phyloP scores from a whole-genome alignment of 2,113 vertebrate genomes.

The Mesembrinibis cayennensis region DNA sequence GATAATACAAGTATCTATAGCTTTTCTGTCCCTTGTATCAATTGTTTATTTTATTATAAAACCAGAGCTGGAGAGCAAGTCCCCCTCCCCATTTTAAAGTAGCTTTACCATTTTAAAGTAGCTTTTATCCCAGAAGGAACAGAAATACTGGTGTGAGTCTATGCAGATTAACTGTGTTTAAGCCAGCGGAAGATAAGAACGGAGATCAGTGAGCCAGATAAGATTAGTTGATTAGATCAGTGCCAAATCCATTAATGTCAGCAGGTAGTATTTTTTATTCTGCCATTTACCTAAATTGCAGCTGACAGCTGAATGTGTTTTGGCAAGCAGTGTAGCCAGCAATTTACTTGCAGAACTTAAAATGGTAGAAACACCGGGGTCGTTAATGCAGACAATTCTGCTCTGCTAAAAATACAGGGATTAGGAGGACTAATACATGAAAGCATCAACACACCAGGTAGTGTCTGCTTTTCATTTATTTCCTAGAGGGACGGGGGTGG shows the following conservation, averaged over 20 bases:
- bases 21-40: neutral
- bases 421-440: neutral
- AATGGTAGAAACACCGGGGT: neutral
- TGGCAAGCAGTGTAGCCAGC: slow-evolving; percentile 9
- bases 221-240: slow-evolving; percentile 44
- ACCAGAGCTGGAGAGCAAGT: neutral
- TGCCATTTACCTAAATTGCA: slow-evolving; percentile 40
- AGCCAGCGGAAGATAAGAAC: neutral
- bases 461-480: slow-evolving; percentile 19
- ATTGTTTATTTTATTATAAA: neutral
- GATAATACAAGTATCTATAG: neutral
- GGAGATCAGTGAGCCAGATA: neutral
- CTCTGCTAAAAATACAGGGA: slow-evolving; percentile 8
- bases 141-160: neutral
- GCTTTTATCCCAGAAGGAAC: neutral
- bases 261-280: slow-evolving; percentile 38
- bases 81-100: neutral
- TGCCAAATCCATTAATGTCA: slow-evolving; percentile 34
- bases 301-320: slow-evolving; percentile 51
- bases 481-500: neutral
- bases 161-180: neutral
- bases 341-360: slow-evolving; percentile 31
- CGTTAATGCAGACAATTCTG: neutral
- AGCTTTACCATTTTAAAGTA: neutral
- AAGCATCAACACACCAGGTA: neutral